Evolutionary conservation across 2,113 vertebrate genomes (phyloP).

Genomic region (Meles meles): DNA sequence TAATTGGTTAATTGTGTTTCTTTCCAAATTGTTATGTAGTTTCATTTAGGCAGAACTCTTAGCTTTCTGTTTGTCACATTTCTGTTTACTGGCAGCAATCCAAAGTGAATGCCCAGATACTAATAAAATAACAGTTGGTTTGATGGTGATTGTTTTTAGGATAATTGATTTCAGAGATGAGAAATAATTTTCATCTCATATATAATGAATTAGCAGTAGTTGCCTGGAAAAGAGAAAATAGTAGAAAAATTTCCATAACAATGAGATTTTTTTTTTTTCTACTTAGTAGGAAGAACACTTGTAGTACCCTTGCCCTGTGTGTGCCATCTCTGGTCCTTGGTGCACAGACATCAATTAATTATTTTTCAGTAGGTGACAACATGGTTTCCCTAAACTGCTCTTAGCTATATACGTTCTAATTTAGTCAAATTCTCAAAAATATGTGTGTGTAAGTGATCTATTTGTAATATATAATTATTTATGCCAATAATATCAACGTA

Average conservation of each 20-base stretch:
- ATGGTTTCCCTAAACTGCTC: not conserved
- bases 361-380: not conserved
- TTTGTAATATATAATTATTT: not conserved
- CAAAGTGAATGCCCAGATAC: not conserved
- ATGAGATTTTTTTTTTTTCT: not conserved
- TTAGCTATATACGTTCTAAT: not conserved
- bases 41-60: not conserved
- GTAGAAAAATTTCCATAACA: not conserved
- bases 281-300: not conserved
- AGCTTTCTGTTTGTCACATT: not conserved
- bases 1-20: not conserved
- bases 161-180: not conserved
- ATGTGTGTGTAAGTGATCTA: not conserved
- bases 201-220: not conserved
- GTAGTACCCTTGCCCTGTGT: not conserved
- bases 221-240: not conserved
- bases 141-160: not conserved
- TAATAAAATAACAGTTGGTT: not conserved
- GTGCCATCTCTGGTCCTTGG: not conserved
- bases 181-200: not conserved
- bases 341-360: not conserved
- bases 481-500: not conserved
- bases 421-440: not conserved
- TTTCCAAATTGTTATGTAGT: not conserved
- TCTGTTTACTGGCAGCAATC: not conserved